phyloP scores from a whole-genome alignment of 2,797 vertebrate genomes.

The Odontamblyopus lacepedii region DNA sequence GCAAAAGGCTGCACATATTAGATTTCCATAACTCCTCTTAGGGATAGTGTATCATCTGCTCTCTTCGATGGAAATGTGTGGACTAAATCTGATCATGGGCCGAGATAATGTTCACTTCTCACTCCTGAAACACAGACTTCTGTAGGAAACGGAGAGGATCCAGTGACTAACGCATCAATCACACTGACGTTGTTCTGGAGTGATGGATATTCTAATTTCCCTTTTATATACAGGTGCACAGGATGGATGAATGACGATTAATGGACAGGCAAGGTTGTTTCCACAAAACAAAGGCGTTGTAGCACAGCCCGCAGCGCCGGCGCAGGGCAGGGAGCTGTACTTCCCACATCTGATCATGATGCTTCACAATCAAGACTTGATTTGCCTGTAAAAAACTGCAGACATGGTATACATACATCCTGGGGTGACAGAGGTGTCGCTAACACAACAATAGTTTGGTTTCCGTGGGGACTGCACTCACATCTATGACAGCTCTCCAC shows the following conservation, averaged over 20 bases:
- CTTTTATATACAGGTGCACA: slow-evolving; percentile 75
- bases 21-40: slow-evolving; percentile 72
- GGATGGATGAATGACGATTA: slow-evolving; percentile 75
- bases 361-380: slow-evolving; percentile 51
- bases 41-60: slow-evolving; percentile 72
- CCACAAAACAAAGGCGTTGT: slow-evolving; percentile 64
- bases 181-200: slow-evolving; percentile 64
- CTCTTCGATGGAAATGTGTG: slow-evolving; percentile 71
- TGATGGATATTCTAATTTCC: slow-evolving; percentile 80
- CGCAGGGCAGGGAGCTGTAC: slow-evolving; percentile 32
- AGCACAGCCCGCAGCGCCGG: slow-evolving; percentile 35
- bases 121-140: slow-evolving; percentile 67
- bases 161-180: slow-evolving; percentile 78
- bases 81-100: slow-evolving; percentile 75
- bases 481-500: slow-evolving; percentile 60
- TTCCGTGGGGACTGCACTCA: slow-evolving; percentile 59
- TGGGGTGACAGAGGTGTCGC: slow-evolving; percentile 70
- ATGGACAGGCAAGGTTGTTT: slow-evolving; percentile 65
- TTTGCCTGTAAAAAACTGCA: slow-evolving; percentile 54
- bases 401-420: slow-evolving; percentile 58
- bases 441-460: slow-evolving; percentile 65
- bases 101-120: slow-evolving; percentile 77
- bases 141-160: slow-evolving; percentile 66
- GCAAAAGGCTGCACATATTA: slow-evolving; percentile 72
- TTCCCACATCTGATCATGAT: slow-evolving; percentile 42